These are phyloP conservation scores for Dromiciops gliroides DNA, from an alignment of 2,113 vertebrate genomes.

Conservation along the genomic window DNA sequence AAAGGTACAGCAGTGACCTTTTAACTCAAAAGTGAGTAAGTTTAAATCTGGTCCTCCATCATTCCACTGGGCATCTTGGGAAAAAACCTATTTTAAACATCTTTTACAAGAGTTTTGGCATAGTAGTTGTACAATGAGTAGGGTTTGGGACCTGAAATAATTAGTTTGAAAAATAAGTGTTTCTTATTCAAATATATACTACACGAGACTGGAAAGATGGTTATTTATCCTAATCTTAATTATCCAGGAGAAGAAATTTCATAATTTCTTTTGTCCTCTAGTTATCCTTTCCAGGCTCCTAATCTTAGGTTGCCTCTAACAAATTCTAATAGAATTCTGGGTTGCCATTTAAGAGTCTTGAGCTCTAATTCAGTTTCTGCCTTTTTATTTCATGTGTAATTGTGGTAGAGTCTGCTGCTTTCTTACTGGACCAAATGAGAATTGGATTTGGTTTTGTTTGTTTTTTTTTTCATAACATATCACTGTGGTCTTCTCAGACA, in stretches of 20 bases:
- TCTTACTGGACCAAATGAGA: background rate
- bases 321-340: background rate
- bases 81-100: background rate
- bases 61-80: background rate
- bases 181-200: background rate
- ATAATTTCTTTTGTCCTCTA: background rate
- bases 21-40: background rate
- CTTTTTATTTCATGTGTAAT: background rate
- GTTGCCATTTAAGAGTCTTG: background rate
- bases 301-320: background rate
- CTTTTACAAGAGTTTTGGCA: background rate
- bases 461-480: background rate
- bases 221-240: slow-evolving; percentile 24
- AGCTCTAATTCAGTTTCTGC: background rate
- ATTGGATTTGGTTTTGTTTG: too few relatives aligned
- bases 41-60: background rate
- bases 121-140: background rate
- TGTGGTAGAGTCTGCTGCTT: background rate
- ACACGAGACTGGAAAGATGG: background rate
- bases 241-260: background rate
- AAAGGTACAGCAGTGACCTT: background rate
- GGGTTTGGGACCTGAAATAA: background rate
- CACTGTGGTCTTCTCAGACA: background rate
- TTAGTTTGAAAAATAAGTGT: background rate
- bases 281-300: background rate